phyloP scores from a whole-genome alignment of 2,797 vertebrate species.

The Intellagama lesueurii region DNA sequence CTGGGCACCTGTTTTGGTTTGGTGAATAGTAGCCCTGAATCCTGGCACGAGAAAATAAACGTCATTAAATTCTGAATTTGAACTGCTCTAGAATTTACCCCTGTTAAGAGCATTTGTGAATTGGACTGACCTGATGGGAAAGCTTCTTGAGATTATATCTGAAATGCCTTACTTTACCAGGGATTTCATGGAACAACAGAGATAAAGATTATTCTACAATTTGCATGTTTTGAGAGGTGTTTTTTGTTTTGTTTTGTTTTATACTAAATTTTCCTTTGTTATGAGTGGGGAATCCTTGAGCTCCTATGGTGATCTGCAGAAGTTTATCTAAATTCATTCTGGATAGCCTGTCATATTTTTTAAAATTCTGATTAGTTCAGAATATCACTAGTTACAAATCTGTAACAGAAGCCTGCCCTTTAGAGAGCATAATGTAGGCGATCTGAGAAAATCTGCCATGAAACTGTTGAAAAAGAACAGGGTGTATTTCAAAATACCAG shows the following conservation, averaged over 20 bases:
- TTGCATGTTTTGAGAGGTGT: neutral
- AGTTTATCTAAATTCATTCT: constrained; percentile 26
- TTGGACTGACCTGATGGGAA: neutral
- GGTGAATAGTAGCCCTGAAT: neutral
- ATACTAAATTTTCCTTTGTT: neutral
- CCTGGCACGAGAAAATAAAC: neutral
- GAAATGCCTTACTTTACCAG: neutral
- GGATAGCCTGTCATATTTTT: constrained; percentile 28
- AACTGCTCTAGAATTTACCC: neutral
- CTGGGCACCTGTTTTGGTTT: neutral
- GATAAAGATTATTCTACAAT: neutral
- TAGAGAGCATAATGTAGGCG: constrained; percentile 49
- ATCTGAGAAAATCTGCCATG: constrained; percentile 50
- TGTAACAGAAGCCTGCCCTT: constrained; percentile 48
- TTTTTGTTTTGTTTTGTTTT: neutral
- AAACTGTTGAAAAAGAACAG: constrained; percentile 46
- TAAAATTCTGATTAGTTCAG: constrained; percentile 34
- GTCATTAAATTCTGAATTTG: neutral
- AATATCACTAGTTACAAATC: constrained; percentile 50
- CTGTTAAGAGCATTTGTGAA: neutral
- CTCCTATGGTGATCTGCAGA: constrained; percentile 28
- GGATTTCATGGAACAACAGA: neutral
- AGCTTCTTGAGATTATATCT: neutral
- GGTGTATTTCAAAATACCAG: constrained; percentile 35
- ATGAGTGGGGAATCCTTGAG: constrained; percentile 7